phyloP scores from a whole-genome alignment of 1,140 invertebrate genomes.

The Solen grandis region DNA sequence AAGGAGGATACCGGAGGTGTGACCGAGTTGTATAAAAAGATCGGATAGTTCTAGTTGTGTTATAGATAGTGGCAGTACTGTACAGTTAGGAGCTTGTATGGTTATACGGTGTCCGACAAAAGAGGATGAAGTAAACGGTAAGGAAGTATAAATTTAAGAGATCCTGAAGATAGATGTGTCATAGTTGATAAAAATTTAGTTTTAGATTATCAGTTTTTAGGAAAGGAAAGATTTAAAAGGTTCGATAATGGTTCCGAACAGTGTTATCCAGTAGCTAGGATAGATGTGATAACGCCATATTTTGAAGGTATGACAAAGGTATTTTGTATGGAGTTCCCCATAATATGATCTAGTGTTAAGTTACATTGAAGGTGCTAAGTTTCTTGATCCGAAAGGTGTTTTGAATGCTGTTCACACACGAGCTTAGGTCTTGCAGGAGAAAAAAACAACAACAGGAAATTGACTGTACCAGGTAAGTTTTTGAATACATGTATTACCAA shows the following conservation, averaged over 20 bases:
- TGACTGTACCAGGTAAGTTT: not conserved
- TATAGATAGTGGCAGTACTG: not conserved
- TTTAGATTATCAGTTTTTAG: not conserved
- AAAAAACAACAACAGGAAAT: not conserved
- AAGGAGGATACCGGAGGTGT: not conserved
- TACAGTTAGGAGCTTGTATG: not conserved
- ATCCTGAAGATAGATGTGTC: not conserved
- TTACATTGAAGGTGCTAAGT: not conserved
- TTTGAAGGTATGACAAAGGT: not conserved
- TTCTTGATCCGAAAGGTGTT: not conserved
- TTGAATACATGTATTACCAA: not conserved
- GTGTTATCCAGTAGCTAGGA: not conserved
- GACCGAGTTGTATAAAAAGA: not conserved
- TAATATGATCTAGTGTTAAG: conserved; percentile 6
- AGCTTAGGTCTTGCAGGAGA: not conserved
- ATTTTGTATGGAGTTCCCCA: not conserved
- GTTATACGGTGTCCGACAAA: not conserved
- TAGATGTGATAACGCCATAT: conserved; percentile 12
- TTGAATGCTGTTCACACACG: not conserved
- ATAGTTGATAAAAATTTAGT: not conserved
- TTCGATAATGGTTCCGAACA: not conserved
- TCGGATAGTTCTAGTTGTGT: not conserved
- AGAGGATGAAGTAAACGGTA: no score
- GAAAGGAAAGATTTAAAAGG: not conserved
- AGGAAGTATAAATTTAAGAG: not conserved